These are phyloP conservation scores for Tragulus kanchil DNA, from an alignment of 2,113 vertebrate genomes.

Conservation along the genomic window DNA sequence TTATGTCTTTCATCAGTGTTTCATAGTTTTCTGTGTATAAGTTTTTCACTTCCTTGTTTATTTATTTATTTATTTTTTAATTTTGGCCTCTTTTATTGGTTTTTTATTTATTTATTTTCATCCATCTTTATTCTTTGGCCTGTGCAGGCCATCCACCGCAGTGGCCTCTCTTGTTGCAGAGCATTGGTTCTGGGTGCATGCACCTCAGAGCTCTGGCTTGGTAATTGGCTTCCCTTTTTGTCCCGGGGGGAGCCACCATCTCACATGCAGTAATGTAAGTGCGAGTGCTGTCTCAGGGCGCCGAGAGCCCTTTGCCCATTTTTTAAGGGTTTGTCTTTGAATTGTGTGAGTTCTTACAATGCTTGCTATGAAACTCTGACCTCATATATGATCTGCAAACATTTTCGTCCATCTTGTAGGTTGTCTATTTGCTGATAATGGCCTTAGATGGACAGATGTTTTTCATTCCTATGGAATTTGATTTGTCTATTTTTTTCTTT, in stretches of 20 bases:
- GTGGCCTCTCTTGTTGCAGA: too few relatives aligned
- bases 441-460: neutral
- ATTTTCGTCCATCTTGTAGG: neutral
- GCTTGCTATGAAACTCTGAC: neutral
- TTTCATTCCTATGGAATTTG: conserved; percentile 8
- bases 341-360: neutral
- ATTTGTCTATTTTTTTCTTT: neutral
- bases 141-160: too few relatives aligned
- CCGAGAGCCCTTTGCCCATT: neutral
- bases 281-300: too few relatives aligned
- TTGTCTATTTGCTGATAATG: conserved; percentile 26
- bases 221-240: too few relatives aligned
- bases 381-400: neutral
- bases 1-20: neutral
- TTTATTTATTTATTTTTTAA: too few relatives aligned
- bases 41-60: too few relatives aligned
- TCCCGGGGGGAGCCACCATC: neutral
- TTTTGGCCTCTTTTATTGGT: too few relatives aligned
- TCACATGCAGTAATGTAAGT: neutral
- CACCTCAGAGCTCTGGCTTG: too few relatives aligned
- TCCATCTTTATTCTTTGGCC: too few relatives aligned
- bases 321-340: conserved; percentile 27
- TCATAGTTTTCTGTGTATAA: neutral
- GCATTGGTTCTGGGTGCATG: too few relatives aligned
- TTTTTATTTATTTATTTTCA: too few relatives aligned